Base-by-base conservation (phyloP, 2,797 vertebrate genomes). In the Molossus alvarezi region DNA sequence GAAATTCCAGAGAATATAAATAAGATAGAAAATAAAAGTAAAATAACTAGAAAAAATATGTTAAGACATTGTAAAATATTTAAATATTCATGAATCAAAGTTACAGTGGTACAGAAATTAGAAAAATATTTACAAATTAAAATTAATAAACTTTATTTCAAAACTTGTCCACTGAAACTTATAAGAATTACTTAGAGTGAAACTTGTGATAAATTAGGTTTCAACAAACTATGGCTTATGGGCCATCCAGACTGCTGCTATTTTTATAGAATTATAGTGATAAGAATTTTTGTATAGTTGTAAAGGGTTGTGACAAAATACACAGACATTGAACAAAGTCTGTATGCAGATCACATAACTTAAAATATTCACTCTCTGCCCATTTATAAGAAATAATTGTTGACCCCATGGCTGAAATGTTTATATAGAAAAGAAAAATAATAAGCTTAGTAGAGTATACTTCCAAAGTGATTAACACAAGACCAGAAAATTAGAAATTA, bases 391-490 rank as follows among this genome's bases (percentile, higher is more conserved):
- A 81, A 77, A 88, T 20, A n/a, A 65, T 82, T 79, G 25, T 7
- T 58, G 58, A 29, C n/a, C 5, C 11, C 6, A 8, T 77, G 33
- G 1, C 6, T 89, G 94, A 76, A 71, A 51, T n/a, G 10, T 5
- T 8, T 79, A n/a, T 45, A 67, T 23, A 79, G 64, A 75, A 72
- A 33, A 82, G n/a, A 71, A 92, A 67, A 84, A 73, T 91, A 89
- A 75, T 89, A 13, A 92, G 12, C 12, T 55, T 2, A 87, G 8
- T 9, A 90, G 10, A 80, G 12, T 9, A 60, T 21, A 62, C 20
- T 72, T 95, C 29, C 48, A 53, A 92, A 77, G 37, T 84, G 84
- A 92, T 62, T 85, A 75, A 90, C 81, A 77, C 88, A 81, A 88
- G 48, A 72, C 29, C 12, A 81, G 5, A 33, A 90, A 87, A 65